These are phyloP conservation scores for Heliconius sara DNA, from an alignment of 2,888 invertebrate genomes.

Conservation along the genomic window DNA sequence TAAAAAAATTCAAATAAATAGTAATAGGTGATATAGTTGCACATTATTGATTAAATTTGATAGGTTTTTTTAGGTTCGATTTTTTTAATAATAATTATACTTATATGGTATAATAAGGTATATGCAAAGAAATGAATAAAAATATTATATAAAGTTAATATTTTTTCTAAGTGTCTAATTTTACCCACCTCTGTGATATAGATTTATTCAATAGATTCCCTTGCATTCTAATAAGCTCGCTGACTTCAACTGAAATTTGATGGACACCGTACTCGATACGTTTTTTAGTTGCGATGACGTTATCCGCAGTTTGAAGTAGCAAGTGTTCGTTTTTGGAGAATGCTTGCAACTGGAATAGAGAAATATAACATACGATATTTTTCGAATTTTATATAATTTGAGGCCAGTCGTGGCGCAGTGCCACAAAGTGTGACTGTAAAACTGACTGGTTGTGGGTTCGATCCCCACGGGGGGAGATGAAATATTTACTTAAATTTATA, in stretches of 20 bases:
- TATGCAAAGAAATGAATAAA: no score
- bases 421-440: no score
- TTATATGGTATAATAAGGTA: no score
- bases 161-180: background rate
- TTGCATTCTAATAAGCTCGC: conserved; percentile 86
- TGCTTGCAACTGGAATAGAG: conserved; percentile 72
- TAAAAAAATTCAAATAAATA: background rate
- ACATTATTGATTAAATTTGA: no score
- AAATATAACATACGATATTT: background rate
- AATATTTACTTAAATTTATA: no score
- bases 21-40: background rate
- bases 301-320: conserved; percentile 92
- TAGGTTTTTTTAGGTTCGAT: no score
- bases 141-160: no score
- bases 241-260: conserved; percentile 90
- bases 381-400: background rate
- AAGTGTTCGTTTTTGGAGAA: conserved; percentile 90
- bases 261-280: conserved; percentile 93
- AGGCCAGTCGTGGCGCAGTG: no score
- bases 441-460: no score
- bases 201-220: conserved; percentile 86
- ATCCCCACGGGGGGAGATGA: no score
- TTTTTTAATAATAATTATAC: no score
- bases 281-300: conserved; percentile 92
- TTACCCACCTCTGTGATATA: conserved; percentile 83